Percentiles rank a stretch among this genome's conserved stretches.
Conservation (phyloP, 2,113 vertebrate genomes). For the Charadrius vociferus region DNA sequence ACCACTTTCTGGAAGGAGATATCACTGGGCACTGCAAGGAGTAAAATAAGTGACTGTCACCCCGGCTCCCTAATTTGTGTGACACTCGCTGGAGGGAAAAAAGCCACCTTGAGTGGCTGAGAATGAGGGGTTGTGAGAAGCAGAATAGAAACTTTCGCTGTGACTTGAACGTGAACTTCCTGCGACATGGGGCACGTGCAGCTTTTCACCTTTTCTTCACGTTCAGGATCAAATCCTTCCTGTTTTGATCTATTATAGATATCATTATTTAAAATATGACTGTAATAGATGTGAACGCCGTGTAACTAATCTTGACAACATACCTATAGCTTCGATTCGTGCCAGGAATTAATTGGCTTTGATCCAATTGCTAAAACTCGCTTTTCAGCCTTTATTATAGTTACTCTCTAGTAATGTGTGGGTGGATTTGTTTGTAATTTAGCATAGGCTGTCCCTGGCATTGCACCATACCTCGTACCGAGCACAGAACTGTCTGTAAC, state of each 20-base stretch:
- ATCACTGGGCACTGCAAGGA: accelerated
- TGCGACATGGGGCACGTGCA: not conserved
- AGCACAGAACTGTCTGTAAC: not conserved
- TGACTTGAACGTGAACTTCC: constrained; percentile 24
- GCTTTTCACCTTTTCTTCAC: not conserved
- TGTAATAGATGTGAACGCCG: not conserved
- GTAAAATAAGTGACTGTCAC: not conserved
- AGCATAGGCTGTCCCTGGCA: constrained; percentile 38
- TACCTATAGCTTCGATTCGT: not conserved
- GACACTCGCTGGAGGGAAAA: not conserved
- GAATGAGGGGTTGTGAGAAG: not conserved
- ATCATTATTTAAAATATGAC: not conserved
- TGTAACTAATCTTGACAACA: constrained; percentile 33
- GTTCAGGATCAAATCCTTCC: constrained; percentile 36
- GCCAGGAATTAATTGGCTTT: constrained; percentile 61
- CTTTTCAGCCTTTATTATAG: constrained; percentile 60
- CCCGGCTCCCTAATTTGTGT: not conserved
- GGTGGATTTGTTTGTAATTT: constrained; percentile 51
- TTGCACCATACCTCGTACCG: not conserved
- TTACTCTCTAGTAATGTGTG: constrained; percentile 63
- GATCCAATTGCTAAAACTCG: constrained; percentile 46
- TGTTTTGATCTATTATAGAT: constrained; percentile 24
- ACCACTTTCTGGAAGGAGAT: not conserved
- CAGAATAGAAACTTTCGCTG: not conserved
- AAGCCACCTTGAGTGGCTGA: not conserved